phyloP scores from a whole-genome alignment of 2,888 invertebrate species.

The Arctia plantaginis region DNA sequence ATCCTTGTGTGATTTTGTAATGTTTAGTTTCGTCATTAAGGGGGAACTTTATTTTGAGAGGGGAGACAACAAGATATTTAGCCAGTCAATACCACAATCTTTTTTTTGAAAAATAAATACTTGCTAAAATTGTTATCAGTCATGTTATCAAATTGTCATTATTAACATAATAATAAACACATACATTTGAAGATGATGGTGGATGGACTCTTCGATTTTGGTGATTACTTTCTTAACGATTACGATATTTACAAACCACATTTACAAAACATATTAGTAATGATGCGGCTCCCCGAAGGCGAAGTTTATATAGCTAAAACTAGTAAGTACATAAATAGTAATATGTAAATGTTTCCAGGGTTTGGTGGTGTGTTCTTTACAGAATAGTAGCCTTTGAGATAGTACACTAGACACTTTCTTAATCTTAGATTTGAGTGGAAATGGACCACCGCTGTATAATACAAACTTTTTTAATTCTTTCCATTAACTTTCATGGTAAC shows the following conservation, averaged over 20 bases:
- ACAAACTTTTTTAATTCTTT: too few species aligned
- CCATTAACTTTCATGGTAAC: background rate
- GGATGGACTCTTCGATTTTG: background rate
- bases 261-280: background rate
- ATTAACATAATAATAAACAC: background rate
- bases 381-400: background rate
- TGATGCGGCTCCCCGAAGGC: background rate
- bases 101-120: background rate
- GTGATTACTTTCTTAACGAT: background rate
- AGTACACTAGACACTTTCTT: background rate
- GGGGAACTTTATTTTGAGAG: background rate
- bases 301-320: too few species aligned
- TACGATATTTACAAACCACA: background rate
- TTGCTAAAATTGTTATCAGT: background rate
- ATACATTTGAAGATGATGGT: background rate
- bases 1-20: slow-evolving; percentile 36
- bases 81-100: background rate
- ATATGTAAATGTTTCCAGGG: background rate
- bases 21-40: slow-evolving; percentile 16
- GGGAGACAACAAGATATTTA: background rate
- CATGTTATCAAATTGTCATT: background rate
- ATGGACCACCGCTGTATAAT: background rate
- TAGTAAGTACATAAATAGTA: too few species aligned
- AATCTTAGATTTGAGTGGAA: background rate
- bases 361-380: background rate